A percentile compares a stretch with the other conserved stretches of the same genome.
These are phyloP conservation scores for Tipula unca DNA, from an alignment of 2,888 invertebrate genomes.

Conservation along the genomic window DNA sequence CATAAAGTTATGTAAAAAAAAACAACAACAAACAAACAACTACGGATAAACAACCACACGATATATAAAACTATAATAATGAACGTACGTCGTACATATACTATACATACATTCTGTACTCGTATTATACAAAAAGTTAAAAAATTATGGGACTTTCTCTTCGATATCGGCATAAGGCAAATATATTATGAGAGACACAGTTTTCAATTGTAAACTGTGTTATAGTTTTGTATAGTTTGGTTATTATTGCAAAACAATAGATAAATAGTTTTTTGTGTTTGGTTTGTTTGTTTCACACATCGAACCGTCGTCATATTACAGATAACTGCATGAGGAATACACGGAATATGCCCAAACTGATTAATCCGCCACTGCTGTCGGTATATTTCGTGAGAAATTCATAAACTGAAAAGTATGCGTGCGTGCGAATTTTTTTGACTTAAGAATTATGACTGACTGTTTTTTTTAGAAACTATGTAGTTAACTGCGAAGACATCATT, in stretches of 20 bases:
- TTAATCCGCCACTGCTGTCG: too few relatives aligned
- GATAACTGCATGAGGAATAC: too few relatives aligned
- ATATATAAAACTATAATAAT: background rate
- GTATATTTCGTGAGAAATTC: too few relatives aligned
- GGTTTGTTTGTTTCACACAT: background rate
- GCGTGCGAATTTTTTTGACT: too few relatives aligned
- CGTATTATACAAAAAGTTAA: background rate
- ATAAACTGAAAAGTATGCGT: too few relatives aligned
- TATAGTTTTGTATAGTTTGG: background rate
- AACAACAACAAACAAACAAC: background rate
- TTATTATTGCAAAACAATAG: background rate
- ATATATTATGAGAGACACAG: background rate
- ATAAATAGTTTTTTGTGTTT: background rate
- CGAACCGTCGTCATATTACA: too few relatives aligned
- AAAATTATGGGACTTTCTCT: slow-evolving; percentile 1
- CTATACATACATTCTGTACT: background rate
- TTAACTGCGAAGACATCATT: too few relatives aligned
- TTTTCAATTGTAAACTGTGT: background rate
- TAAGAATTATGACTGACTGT: too few relatives aligned
- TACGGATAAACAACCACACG: background rate
- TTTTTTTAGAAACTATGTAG: too few relatives aligned
- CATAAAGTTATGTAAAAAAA: background rate
- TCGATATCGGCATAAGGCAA: background rate
- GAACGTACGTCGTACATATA: background rate
- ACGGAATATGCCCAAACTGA: too few relatives aligned